Evolutionary conservation across 2,888 invertebrate genomes (phyloP).

Genomic region (Clostera curtula): DNA sequence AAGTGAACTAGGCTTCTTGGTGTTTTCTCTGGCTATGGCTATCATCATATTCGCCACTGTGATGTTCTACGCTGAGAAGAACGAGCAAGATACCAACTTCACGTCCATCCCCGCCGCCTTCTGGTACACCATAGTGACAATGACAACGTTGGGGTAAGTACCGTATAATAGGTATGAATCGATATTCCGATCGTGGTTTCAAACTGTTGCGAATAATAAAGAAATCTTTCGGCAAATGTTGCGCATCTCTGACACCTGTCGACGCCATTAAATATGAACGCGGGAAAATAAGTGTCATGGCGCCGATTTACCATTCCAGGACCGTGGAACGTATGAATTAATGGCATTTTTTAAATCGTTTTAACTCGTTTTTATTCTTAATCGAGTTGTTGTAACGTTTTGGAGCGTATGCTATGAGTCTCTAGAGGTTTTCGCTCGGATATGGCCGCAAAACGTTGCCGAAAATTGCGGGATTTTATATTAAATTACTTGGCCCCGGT

Average conservation of each 20-base stretch:
- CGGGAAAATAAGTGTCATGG: conserved; percentile 61
- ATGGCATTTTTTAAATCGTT: conserved; percentile 17
- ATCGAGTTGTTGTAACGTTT: conserved; percentile 8
- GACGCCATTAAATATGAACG: conserved; percentile 56
- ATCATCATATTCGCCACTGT: conserved; percentile 99
- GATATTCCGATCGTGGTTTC: too few species aligned
- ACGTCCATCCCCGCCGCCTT: conserved; percentile 99
- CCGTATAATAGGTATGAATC: conserved; percentile 12
- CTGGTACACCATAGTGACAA: conserved; percentile 99
- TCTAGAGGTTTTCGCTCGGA: too few species aligned
- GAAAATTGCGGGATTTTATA: too few species aligned
- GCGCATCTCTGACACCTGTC: conserved; percentile 54
- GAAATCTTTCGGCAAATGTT: conserved; percentile 17
- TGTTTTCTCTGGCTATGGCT: conserved; percentile 99
- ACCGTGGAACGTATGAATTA: conserved; percentile 22
- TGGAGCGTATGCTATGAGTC: too few species aligned
- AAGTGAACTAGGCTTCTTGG: conserved; percentile 98
- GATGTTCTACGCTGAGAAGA: conserved; percentile 99
- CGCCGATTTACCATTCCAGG: conserved; percentile 37
- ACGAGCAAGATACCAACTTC: conserved; percentile 96
- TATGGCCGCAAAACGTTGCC: too few species aligned
- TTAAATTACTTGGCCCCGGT: too few species aligned
- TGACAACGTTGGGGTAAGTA: conserved; percentile 99
- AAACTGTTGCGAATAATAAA: conserved; percentile 9
- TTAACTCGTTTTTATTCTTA: conserved; percentile 12